These are phyloP conservation scores for Atta cephalotes DNA, from an alignment of 1,140 invertebrate genomes.

Conservation along the genomic window DNA sequence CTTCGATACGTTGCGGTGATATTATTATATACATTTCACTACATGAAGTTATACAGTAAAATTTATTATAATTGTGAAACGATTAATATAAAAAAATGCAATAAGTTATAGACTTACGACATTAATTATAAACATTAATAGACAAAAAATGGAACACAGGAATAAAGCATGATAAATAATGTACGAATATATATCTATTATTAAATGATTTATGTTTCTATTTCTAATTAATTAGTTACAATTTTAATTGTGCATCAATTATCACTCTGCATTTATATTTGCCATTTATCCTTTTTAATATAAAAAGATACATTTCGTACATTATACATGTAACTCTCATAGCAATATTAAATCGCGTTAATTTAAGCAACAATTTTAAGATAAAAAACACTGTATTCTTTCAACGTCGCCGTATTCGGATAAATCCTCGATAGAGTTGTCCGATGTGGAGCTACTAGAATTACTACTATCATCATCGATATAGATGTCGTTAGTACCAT, in stretches of 20 bases:
- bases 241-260: too few relatives aligned
- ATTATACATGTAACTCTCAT: slow-evolving; percentile 9
- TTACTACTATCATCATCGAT: neutral
- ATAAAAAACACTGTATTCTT: slow-evolving; percentile 59
- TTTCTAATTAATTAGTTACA: too few relatives aligned
- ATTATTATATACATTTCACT: neutral
- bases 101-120: too few relatives aligned
- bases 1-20: neutral
- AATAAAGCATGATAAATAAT: too few relatives aligned
- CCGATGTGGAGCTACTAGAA: slow-evolving; percentile 50
- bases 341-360: slow-evolving; percentile 21
- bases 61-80: slow-evolving; percentile 33
- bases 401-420: slow-evolving; percentile 51
- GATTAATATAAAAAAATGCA: slow-evolving; percentile 10
- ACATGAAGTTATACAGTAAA: slow-evolving; percentile 36
- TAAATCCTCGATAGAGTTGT: slow-evolving; percentile 53
- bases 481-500: neutral
- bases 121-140: too few relatives aligned
- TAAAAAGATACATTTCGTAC: neutral
- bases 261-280: too few relatives aligned
- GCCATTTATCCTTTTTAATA: too few relatives aligned
- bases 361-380: slow-evolving; percentile 55
- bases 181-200: too few relatives aligned
- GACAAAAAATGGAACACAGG: too few relatives aligned
- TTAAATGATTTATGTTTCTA: too few relatives aligned